Conservation (phyloP, 2,113 vertebrate species). For the Argyrosomus japonicus region DNA sequence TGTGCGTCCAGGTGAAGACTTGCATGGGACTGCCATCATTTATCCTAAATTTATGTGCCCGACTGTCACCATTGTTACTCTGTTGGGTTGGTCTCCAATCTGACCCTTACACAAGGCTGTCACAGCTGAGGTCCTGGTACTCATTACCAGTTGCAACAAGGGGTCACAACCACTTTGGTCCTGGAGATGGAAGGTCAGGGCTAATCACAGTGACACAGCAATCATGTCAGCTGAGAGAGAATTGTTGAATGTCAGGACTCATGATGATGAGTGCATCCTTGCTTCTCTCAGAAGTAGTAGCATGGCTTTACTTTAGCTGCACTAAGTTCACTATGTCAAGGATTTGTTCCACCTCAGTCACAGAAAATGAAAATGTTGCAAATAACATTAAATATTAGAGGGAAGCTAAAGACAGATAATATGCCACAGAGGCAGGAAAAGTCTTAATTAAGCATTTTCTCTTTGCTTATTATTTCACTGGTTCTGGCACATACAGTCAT, state of each 20-base stretch:
- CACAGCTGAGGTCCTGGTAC: conserved; percentile 54
- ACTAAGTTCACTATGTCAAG: conserved; percentile 3
- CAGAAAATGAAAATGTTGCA: conserved; percentile 22
- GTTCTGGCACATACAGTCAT: not conserved
- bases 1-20: not conserved
- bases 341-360: conserved; percentile 32
- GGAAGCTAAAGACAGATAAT: conserved; percentile 1
- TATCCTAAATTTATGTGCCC: conserved; percentile 7
- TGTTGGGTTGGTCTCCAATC: conserved; percentile 26
- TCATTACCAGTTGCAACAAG: conserved; percentile 71
- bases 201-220: conserved; percentile 68
- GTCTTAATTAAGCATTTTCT: not conserved
- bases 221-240: conserved; percentile 49
- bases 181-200: conserved; percentile 56
- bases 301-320: not conserved
- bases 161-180: conserved; percentile 58
- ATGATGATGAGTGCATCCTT: conserved; percentile 56
- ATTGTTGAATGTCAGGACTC: conserved; percentile 62
- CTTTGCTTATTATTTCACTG: not conserved
- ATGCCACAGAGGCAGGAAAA: not conserved
- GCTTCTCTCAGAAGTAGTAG: conserved; percentile 26
- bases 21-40: conserved; percentile 3
- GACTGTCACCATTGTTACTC: conserved; percentile 32
- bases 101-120: conserved; percentile 45
- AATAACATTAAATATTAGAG: conserved; percentile 8